These are phyloP conservation scores for Frieseomelitta varia DNA, from an alignment of 1,140 invertebrate genomes.

Conservation along the genomic window DNA sequence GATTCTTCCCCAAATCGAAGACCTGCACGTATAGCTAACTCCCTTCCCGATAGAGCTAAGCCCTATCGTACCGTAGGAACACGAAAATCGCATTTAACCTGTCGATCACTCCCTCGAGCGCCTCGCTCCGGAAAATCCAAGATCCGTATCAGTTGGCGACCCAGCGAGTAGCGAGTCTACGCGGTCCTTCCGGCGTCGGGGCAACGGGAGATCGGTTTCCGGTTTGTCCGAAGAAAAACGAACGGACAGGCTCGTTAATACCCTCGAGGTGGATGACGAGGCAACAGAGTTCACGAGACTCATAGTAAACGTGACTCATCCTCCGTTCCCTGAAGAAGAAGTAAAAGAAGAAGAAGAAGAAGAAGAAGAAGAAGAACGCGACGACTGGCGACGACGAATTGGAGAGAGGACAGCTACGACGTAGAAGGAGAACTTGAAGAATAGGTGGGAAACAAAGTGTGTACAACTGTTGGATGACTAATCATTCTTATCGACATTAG, in stretches of 20 bases:
- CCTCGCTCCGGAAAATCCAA: neutral
- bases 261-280: conserved; percentile 57
- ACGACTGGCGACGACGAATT: neutral
- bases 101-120: neutral
- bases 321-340: neutral
- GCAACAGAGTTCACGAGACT: conserved; percentile 48
- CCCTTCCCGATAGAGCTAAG: too few relatives aligned
- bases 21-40: neutral
- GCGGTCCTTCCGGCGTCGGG: conserved; percentile 5
- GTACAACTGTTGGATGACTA: too few relatives aligned
- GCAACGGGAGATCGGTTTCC: conserved; percentile 58
- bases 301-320: conserved; percentile 63
- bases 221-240: conserved; percentile 55
- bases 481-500: too few relatives aligned
- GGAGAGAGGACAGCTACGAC: too few relatives aligned
- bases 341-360: neutral
- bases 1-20: neutral
- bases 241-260: conserved; percentile 63
- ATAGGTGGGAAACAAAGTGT: too few relatives aligned
- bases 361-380: neutral
- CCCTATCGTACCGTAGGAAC: neutral
- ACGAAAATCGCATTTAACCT: conserved; percentile 23
- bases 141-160: neutral
- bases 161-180: neutral
- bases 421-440: too few relatives aligned